Conservation (phyloP, 2,888 invertebrate species). For the Mythimna vitellina region DNA sequence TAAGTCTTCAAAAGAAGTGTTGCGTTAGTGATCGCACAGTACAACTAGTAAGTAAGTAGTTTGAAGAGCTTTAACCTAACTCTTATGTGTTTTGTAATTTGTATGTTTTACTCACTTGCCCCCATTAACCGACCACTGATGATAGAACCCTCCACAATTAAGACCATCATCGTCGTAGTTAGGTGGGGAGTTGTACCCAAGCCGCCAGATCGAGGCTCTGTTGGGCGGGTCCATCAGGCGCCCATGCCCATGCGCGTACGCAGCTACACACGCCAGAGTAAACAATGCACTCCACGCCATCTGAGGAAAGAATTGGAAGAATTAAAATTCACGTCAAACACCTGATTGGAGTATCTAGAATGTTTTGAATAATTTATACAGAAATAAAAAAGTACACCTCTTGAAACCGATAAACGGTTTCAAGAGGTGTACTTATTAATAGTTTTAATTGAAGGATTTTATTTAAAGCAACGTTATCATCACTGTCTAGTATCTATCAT, state of each 20-base stretch:
- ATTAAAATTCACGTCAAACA: not conserved
- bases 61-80: not conserved
- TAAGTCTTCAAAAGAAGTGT: not conserved
- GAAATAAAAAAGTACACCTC: too few species aligned
- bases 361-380: not conserved
- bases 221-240: constrained; percentile 94
- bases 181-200: constrained; percentile 94
- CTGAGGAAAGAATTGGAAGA: constrained; percentile 63
- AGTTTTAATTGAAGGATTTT: not conserved
- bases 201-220: constrained; percentile 95
- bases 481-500: not conserved
- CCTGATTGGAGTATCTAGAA: not conserved
- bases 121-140: constrained; percentile 93
- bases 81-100: not conserved
- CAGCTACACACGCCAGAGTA: constrained; percentile 61
- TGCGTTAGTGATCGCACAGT: not conserved
- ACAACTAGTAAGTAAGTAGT: too few species aligned
- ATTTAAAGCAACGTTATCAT: not conserved
- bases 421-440: not conserved
- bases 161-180: constrained; percentile 96
- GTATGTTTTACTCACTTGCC: constrained; percentile 90
- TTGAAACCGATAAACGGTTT: too few species aligned
- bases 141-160: constrained; percentile 95
- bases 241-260: constrained; percentile 91
- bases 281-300: constrained; percentile 72